Base-by-base conservation (phyloP, 2,888 invertebrate species). In the Palloptera scutellata region DNA sequence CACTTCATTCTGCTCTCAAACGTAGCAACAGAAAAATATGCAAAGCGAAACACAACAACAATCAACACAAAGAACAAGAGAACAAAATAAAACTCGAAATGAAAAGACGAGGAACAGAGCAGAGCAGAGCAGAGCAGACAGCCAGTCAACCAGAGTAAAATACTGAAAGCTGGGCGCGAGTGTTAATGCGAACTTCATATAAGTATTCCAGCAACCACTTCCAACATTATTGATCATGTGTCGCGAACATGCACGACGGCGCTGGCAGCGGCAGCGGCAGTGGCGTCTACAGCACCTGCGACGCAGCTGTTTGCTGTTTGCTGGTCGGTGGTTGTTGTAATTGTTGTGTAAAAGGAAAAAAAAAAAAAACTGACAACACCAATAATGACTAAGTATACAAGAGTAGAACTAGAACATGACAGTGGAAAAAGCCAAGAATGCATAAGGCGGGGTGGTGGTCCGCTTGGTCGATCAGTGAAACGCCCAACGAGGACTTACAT, bases 191-290 rank as follows among this genome's bases (percentile, higher is more conserved):
- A 30, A 6, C 30, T 48, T 17, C 61, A 51, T 0, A 10, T n/a
- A 53, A 53, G 13, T 55, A 40, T 70, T 70, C 68, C 70, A 64
- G 61, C 64, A 64, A 70, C 68, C 66, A 70, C 70, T 66, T 66
- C 58, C 66, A 61, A 68, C 51, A 66, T 68, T 64, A 60, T 61
- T 48, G 68, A 68, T 64, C 67, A 68, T 68, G 67, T 68, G 67
- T 64, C 64, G 30, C 55, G 42, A 55, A 68, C 54, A 67, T 53
- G 59, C 12, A 48, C 48, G 12, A 48, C 48, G 2, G 48, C 48
- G 12, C 13, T 54, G 52, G 12, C 43, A 15, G 15, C 48, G 2
- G 48, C 48, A 3, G 4, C 61, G 52, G 12, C 43, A 15, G 15
- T 43, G 52, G 2, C 57, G 51, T 13, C 54, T 15, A 48, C 57